A percentile compares a stretch with the other conserved stretches of the same genome.
Evolutionary conservation across 2,113 vertebrate genomes (phyloP).

Genomic region (Apodemus speciosus): DNA sequence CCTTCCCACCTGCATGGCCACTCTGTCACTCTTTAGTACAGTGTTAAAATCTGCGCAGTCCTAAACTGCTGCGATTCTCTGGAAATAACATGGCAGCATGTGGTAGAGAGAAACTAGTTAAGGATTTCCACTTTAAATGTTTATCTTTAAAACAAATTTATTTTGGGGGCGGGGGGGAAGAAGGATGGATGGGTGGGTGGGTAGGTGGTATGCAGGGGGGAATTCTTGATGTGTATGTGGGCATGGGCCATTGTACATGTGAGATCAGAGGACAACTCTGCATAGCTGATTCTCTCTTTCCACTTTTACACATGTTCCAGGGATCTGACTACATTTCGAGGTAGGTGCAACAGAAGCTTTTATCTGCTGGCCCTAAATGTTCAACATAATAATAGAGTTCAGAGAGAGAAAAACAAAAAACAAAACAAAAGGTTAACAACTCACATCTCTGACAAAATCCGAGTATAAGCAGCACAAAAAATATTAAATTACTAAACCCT

Average conservation of each 20-base stretch:
- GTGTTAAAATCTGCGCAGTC: slow-evolving; percentile 1
- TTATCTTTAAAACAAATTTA: not conserved
- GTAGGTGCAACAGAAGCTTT: not conserved
- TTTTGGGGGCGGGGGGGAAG: not conserved
- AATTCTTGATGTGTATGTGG: not conserved
- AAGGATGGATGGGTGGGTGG: too few relatives aligned
- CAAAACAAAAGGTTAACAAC: slow-evolving; percentile 24
- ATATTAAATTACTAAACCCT: slow-evolving; percentile 27
- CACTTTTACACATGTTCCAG: not conserved
- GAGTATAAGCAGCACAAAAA: not conserved
- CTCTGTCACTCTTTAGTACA: not conserved
- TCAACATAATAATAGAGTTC: not conserved
- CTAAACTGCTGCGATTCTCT: not conserved
- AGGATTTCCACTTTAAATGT: slow-evolving; percentile 29
- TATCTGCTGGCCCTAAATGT: not conserved
- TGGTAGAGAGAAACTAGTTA: not conserved
- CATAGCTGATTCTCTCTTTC: not conserved
- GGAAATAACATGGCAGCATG: slow-evolving; percentile 1
- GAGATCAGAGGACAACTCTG: not conserved
- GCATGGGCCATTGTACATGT: not conserved
- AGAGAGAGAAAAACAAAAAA: slow-evolving; percentile 32
- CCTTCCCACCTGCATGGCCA: not conserved
- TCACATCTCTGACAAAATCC: not conserved
- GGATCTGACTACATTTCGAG: not conserved
- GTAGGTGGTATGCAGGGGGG: too few relatives aligned